phyloP scores from a whole-genome alignment of 1,140 invertebrate genomes.

The Brachionus asplanchnoidis region DNA sequence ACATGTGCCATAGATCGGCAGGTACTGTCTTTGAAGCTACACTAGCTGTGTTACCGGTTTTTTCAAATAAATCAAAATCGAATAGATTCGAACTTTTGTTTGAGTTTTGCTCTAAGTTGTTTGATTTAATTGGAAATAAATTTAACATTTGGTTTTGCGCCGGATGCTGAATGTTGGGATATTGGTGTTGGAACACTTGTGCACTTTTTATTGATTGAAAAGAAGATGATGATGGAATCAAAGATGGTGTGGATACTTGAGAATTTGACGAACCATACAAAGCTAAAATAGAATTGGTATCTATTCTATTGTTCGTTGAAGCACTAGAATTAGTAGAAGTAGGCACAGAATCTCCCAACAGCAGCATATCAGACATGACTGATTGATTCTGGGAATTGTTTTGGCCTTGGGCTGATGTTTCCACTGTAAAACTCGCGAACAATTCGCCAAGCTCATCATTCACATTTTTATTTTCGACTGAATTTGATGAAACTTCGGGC shows the following conservation, averaged over 20 bases:
- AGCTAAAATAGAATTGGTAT: slow-evolving; percentile 5
- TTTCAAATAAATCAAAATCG: neutral
- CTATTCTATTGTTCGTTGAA: neutral
- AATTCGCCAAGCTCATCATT: neutral
- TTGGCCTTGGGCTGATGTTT: neutral
- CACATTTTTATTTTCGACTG: neutral
- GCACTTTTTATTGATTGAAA: neutral
- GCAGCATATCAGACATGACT: neutral
- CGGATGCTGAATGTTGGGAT: neutral
- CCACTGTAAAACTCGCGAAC: neutral
- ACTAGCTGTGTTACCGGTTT: neutral
- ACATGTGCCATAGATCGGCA: slow-evolving; percentile 19
- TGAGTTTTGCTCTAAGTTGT: neutral
- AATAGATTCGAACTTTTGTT: neutral
- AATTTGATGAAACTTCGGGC: neutral
- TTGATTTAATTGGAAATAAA: neutral
- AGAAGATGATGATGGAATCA: neutral
- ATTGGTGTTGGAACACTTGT: neutral
- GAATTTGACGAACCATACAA: neutral
- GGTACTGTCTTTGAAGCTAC: neutral
- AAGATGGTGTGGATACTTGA: neutral
- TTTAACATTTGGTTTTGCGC: neutral
- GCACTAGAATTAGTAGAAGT: neutral
- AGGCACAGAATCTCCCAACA: neutral
- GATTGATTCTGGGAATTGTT: neutral